Evolutionary conservation across 1,140 invertebrate species (phyloP).

Genomic region (Arctopsyche grandis): DNA sequence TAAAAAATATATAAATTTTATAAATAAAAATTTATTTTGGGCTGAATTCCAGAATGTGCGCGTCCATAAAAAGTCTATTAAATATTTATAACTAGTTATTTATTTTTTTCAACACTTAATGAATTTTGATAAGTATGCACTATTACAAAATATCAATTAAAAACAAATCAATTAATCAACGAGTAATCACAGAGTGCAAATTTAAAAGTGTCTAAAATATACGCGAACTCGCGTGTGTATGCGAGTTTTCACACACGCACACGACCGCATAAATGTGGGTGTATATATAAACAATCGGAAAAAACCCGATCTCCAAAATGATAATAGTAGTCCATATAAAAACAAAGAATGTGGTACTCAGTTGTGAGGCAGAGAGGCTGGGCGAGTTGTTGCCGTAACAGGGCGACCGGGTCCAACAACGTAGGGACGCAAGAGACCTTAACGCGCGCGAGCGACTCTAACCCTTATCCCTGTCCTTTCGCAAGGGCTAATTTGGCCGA

Average conservation of each 20-base stretch:
- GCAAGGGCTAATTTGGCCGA: slow-evolving; percentile 24
- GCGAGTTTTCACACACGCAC: not conserved
- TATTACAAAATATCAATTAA: too few species aligned
- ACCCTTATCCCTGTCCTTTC: slow-evolving; percentile 35
- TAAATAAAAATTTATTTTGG: too few species aligned
- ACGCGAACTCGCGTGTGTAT: too few species aligned
- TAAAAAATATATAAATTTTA: too few species aligned
- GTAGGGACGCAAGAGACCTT: slow-evolving; percentile 32
- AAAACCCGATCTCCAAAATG: slow-evolving; percentile 54
- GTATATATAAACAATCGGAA: slow-evolving; percentile 52
- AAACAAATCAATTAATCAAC: too few species aligned
- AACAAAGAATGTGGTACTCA: slow-evolving; percentile 52
- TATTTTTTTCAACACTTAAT: too few species aligned
- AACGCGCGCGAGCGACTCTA: slow-evolving; percentile 2
- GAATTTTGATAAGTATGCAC: too few species aligned
- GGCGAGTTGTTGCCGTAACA: slow-evolving; percentile 30
- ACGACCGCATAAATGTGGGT: not conserved
- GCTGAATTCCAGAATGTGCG: too few species aligned
- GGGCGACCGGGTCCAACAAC: not conserved
- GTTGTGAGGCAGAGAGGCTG: slow-evolving; percentile 44
- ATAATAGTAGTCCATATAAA: slow-evolving; percentile 55
- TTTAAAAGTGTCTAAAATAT: too few species aligned
- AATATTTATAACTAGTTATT: too few species aligned
- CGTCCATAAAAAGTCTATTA: too few species aligned
- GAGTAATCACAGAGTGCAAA: too few species aligned